Evolutionary conservation across 2,113 vertebrate species (phyloP), one percentile per base, ranked within the genome.

Genomic region (Numenius arquata): DNA sequence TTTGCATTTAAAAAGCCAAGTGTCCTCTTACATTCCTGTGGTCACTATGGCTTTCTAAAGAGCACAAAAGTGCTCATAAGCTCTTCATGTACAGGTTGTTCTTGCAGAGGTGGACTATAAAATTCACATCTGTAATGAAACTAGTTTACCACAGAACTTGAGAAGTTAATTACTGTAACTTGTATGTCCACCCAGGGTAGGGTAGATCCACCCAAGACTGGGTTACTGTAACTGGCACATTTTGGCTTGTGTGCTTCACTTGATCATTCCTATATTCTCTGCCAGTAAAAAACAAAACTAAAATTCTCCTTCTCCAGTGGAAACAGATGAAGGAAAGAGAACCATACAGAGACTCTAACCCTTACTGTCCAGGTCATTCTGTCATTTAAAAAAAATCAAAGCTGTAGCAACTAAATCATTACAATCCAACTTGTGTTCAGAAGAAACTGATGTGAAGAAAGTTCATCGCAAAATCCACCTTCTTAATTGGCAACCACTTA

Each of bases 181-280:
- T 76, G 1, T 47, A n/a, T 14, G 30, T 50, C 11, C 17, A 56
- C 20, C 0, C 0, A 4, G 8, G 12, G 8, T 18, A 40, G 40
- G 36, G 59, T 30, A 30, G 30, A 40, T 13, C 27, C 62, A 41
- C 38, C 18, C 36, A 80, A 80, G 58, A 73, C 48, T 50, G 32
- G 8, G 12, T 80, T 86, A 76, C 29, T 79, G 11, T 18, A 68
- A 92, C 36, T 27, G 43, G 21, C 14, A 76, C 66, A 61, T 67
- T 13, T 38, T 79, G 20, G 75, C 50, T 90, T 88, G 12, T n/a
- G 14, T 58, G 48, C 40, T 73, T 83, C 48, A 48, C 5, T 61
- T 61, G 9, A 62, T 62, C 34, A 74, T 40, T 83, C 11, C 30
- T 70, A 9, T 32, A 36, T 66, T 89, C 50, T 70, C 36, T 76